phyloP scores from a whole-genome alignment of 2,113 vertebrate species.

The Argyrosomus japonicus region DNA sequence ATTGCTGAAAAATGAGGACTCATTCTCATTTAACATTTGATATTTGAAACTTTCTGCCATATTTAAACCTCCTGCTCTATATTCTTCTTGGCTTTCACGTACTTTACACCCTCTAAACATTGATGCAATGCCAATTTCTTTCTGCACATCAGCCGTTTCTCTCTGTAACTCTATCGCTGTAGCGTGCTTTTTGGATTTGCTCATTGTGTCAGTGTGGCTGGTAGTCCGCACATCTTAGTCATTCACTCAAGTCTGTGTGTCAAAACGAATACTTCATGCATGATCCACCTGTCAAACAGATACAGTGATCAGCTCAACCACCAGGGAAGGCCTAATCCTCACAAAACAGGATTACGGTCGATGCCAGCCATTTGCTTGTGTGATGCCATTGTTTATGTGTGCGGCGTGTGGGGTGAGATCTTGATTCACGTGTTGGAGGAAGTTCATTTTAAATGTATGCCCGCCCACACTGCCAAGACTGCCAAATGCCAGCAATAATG shows the following conservation, averaged over 20 bases:
- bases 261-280: slow-evolving; percentile 65
- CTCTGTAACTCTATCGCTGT: slow-evolving; percentile 22
- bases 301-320: slow-evolving; percentile 67
- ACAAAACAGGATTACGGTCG: slow-evolving; percentile 66
- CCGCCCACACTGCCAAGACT: slow-evolving; percentile 9
- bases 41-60: slow-evolving; percentile 1
- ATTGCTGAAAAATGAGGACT: slow-evolving; percentile 2
- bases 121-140: slow-evolving; percentile 32
- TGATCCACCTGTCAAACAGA: slow-evolving; percentile 71
- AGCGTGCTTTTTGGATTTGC: slow-evolving; percentile 32
- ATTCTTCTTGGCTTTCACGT: neutral
- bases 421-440: slow-evolving; percentile 54
- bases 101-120: slow-evolving; percentile 1
- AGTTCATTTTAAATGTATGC: slow-evolving; percentile 54
- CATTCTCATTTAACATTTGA: neutral
- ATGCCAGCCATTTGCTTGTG: slow-evolving; percentile 41
- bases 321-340: slow-evolving; percentile 55
- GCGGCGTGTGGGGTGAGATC: slow-evolving; percentile 53
- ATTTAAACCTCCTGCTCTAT: neutral
- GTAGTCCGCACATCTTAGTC: slow-evolving; percentile 36
- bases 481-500: neutral
- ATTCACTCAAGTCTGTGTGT: slow-evolving; percentile 46
- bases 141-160: slow-evolving; percentile 31
- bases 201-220: slow-evolving; percentile 36
- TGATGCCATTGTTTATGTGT: slow-evolving; percentile 64